A percentile compares a stretch with the other conserved stretches of the same genome.
Conservation (phyloP, 2,888 invertebrate species). For the Coelogynopora nodosa region DNA sequence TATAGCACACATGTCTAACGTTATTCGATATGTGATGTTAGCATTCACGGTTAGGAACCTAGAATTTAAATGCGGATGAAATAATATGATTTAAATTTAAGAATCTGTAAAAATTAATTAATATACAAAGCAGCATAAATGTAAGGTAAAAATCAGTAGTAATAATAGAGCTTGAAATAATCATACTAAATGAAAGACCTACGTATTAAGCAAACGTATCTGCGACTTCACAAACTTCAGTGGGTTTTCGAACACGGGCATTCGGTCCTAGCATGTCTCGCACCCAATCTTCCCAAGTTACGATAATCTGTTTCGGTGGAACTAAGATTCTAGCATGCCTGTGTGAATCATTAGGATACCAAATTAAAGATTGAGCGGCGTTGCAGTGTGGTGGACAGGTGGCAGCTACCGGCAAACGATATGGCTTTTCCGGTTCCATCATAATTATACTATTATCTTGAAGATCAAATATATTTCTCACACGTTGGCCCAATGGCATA, state of each 20-base stretch:
- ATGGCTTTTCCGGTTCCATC: conserved; percentile 41
- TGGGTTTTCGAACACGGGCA: conserved; percentile 42
- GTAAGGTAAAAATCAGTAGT: conserved; percentile 18
- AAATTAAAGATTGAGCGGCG: conserved; percentile 45
- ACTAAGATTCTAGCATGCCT: conserved; percentile 43
- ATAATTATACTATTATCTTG: conserved; percentile 41
- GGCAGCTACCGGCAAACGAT: conserved; percentile 44
- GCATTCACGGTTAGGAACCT: neutral
- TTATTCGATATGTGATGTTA: neutral
- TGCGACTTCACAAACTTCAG: conserved; percentile 41
- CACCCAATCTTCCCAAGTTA: conserved; percentile 46
- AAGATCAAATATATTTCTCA: conserved; percentile 34
- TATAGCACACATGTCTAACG: neutral
- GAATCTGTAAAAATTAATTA: conserved; percentile 26
- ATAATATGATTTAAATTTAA: conserved; percentile 18
- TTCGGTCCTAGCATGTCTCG: conserved; percentile 44
- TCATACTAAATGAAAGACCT: conserved; percentile 27
- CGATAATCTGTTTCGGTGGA: conserved; percentile 46
- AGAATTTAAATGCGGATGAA: conserved; percentile 12
- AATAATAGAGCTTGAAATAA: neutral
- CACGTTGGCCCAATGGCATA: conserved; percentile 44
- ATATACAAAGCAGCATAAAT: conserved; percentile 23
- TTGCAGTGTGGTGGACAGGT: conserved; percentile 45
- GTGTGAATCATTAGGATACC: conserved; percentile 45
- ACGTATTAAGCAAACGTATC: conserved; percentile 1